Evolutionary conservation across 1,140 invertebrate genomes (phyloP), one percentile per base, ranked within the genome.

Genomic region (Halyomorpha halys): DNA sequence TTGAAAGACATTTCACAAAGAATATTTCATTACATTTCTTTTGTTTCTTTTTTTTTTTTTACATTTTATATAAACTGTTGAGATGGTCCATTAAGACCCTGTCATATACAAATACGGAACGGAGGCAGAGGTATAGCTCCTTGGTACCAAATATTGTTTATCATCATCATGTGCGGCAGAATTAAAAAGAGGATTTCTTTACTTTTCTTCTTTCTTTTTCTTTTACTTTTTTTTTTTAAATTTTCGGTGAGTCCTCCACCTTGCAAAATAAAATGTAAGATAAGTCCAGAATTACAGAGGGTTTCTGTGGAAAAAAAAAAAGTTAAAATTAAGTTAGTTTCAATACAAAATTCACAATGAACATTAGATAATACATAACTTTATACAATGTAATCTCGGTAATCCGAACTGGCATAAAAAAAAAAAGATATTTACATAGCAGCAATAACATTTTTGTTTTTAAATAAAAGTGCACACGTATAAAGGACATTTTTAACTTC

Each of bases 71-170:
- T 56, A 56, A 56, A 23, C 23, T 18, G 23, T 25, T 56, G 53
- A 56, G 18, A 56, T 56, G 53, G 53, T 56, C 53, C 53, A 23
- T 56, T 2, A 56, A 56, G 53, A 56, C 53, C 53, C 53, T 56
- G 53, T 56, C 53, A 56, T 23, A 56, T 23, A 56, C 2, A 25
- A 25, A 14, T 23, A 25, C 15, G 6, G 53, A 27, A 27, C 8
- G 53, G 53, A 56, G 53, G 23, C 11, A 15, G 23, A 21, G 34
- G 34, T 39, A 1, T 6, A 49, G 47, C 53, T 56, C 53, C 53
- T 56, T 56, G 53, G 23, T 56, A 56, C 53, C 18, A 56, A 56
- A 56, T 56, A 39, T 39, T 39, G 34, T 56, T 56, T 5, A 23
- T 19, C 47, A 19, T 18, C 21, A 11, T 8, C 9, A 18, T 49